Percentiles rank a stretch among this genome's conserved stretches.
phyloP scores from a whole-genome alignment of 2,888 invertebrate genomes.

The Drosophila paracracens region DNA sequence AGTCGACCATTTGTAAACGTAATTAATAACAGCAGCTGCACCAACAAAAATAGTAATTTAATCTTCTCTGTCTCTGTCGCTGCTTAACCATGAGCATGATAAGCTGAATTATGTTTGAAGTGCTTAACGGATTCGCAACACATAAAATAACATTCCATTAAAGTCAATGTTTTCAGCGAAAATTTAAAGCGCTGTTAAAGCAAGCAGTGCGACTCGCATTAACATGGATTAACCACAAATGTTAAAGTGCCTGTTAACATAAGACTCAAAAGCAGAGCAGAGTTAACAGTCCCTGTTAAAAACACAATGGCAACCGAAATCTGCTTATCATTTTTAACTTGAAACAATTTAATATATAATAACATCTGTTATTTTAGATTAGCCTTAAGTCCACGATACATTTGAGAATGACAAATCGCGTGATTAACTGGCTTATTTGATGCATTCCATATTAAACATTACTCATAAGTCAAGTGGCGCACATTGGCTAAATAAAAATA shows the following conservation, averaged over 20 bases:
- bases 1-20: conserved; percentile 49
- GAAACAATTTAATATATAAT: neutral
- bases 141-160: neutral
- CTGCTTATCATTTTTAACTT: neutral
- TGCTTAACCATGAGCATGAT: neutral
- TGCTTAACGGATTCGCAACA: conserved; percentile 4
- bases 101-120: conserved; percentile 1
- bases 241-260: neutral
- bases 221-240: neutral
- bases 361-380: conserved; percentile 21
- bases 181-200: neutral
- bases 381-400: conserved; percentile 11
- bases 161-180: neutral
- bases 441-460: conserved; percentile 42
- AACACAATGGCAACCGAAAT: neutral
- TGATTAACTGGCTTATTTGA: conserved; percentile 69
- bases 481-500: conserved; percentile 67
- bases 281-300: neutral
- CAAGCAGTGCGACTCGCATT: neutral
- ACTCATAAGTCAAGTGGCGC: conserved; percentile 44
- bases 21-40: conserved; percentile 57
- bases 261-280: neutral
- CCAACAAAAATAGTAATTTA: neutral
- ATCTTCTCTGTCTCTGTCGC: neutral
- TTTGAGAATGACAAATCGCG: conserved; percentile 63